These are phyloP conservation scores for Todiramphus chloris DNA, from an alignment of 2,113 vertebrate genomes.

Conservation along the genomic window DNA sequence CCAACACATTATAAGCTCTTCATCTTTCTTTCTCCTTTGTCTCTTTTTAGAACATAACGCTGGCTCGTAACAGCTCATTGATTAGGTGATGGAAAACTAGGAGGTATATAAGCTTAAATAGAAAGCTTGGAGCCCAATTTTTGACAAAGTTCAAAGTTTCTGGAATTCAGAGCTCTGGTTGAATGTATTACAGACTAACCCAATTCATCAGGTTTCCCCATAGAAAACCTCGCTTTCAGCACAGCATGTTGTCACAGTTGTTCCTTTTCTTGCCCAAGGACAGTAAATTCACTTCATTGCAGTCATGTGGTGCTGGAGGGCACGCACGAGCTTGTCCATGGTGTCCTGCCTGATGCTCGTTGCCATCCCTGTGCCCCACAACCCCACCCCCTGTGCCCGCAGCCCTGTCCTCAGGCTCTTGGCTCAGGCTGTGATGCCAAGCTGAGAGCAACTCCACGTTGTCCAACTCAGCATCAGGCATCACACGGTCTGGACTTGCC, in stretches of 20 bases:
- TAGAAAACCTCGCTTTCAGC: neutral
- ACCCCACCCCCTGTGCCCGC: accelerated
- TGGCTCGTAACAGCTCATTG: neutral
- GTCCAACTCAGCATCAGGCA: neutral
- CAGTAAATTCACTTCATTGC: neutral
- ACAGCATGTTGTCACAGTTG: neutral
- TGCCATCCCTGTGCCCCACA: neutral
- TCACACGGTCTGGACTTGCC: neutral
- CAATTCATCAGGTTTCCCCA: neutral
- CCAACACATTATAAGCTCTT: neutral
- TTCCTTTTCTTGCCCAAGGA: neutral
- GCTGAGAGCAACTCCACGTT: neutral
- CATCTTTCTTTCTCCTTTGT: neutral
- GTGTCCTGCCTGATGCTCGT: neutral
- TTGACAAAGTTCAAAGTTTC: neutral
- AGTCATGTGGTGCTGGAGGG: neutral
- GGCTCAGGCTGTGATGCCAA: too few relatives aligned
- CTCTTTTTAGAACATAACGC: neutral
- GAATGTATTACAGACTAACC: neutral
- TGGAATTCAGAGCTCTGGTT: neutral
- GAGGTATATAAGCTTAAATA: neutral
- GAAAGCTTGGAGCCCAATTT: neutral
- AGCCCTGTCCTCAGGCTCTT: neutral
- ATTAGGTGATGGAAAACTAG: neutral
- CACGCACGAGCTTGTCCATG: accelerated